These are phyloP conservation scores for Hypotaenidia okinawae DNA, from an alignment of 2,797 vertebrate genomes.

Conservation along the genomic window DNA sequence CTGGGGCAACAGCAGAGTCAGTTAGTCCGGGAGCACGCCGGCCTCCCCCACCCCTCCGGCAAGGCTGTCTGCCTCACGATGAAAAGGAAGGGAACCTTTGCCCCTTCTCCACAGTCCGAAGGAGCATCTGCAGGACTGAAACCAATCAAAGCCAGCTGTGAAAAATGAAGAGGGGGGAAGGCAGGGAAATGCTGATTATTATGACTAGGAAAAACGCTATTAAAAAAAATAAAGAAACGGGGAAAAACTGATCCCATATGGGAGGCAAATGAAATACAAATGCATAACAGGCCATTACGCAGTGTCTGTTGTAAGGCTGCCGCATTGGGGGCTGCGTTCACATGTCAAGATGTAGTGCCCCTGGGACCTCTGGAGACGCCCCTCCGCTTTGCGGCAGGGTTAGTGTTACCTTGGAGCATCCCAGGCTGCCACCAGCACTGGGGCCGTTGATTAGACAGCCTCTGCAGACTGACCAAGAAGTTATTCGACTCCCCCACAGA, in stretches of 20 bases:
- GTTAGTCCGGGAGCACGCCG: rapidly evolving
- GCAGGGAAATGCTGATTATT: conserved; percentile 66
- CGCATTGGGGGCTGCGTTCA: background rate
- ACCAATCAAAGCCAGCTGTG: conserved; percentile 81
- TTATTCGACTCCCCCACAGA: rapidly evolving
- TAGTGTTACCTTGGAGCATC: background rate
- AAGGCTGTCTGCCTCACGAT: background rate
- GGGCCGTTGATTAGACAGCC: background rate
- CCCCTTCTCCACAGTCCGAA: conserved; percentile 24
- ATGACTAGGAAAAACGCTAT: conserved; percentile 75
- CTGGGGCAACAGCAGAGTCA: background rate
- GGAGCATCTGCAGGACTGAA: conserved; percentile 61
- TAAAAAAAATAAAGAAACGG: conserved; percentile 73
- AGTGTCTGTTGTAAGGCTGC: background rate
- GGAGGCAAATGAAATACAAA: conserved; percentile 36
- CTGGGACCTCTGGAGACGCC: background rate
- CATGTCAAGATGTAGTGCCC: background rate
- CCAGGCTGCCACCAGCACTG: background rate
- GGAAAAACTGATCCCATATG: conserved; percentile 57
- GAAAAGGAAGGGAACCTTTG: conserved; percentile 53
- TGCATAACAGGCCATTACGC: conserved; percentile 43
- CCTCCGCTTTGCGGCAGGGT: rapidly evolving
- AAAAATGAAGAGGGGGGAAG: conserved; percentile 45
- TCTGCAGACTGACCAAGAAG: background rate
- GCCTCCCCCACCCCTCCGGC: background rate